These are phyloP conservation scores for Seriola quinqueradiata DNA, from an alignment of 2,113 vertebrate species.

Conservation along the genomic window DNA sequence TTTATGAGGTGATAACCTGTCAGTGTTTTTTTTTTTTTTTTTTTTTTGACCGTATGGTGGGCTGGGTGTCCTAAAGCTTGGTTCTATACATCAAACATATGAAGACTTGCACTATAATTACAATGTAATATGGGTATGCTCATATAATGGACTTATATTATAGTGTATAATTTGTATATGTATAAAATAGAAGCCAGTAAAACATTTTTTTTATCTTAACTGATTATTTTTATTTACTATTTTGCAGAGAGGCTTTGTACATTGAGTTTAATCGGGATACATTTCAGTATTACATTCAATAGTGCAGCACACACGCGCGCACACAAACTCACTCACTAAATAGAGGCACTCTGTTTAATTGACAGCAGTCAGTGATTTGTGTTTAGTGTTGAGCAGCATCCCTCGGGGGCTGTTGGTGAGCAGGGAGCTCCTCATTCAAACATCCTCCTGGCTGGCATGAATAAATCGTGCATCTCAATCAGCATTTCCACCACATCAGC, in stretches of 20 bases:
- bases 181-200: neutral
- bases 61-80: neutral
- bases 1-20: neutral
- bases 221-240: neutral
- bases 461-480: conserved; percentile 52
- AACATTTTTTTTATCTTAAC: neutral
- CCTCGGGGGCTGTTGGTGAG: conserved; percentile 40
- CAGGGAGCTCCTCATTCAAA: conserved; percentile 32
- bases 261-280: conserved; percentile 39
- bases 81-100: no score
- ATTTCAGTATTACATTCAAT: conserved; percentile 39
- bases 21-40: neutral
- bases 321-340: conserved; percentile 34
- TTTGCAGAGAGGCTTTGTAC: conserved; percentile 15
- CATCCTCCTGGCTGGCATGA: conserved; percentile 36
- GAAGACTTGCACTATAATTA: neutral
- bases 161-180: neutral
- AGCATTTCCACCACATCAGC: conserved; percentile 60
- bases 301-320: neutral
- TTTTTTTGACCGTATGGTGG: neutral
- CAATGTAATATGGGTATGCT: neutral
- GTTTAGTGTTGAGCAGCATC: conserved; percentile 60
- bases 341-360: conserved; percentile 78
- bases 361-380: conserved; percentile 75
- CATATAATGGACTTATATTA: no score